phyloP scores from a whole-genome alignment of 2,113 vertebrate genomes.

The Solea senegalensis region DNA sequence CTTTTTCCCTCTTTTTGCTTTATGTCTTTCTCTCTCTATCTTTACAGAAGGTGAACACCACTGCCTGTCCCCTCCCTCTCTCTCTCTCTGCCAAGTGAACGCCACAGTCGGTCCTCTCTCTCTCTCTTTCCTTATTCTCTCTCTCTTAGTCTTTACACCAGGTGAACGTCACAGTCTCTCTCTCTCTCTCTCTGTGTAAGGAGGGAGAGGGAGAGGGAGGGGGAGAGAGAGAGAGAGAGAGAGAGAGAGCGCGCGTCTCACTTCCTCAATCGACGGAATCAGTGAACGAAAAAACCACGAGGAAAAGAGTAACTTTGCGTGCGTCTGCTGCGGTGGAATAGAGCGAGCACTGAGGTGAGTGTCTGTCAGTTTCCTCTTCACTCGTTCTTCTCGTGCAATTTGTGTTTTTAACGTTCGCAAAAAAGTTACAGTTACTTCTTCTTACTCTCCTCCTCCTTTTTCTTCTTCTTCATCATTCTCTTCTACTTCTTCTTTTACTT shows the following conservation, averaged over 20 bases:
- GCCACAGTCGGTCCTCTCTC: slow-evolving; percentile 53
- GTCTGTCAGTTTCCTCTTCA: neutral
- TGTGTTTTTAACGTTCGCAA: neutral
- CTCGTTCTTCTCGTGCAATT: neutral
- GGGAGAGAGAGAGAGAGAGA: slow-evolving; percentile 47
- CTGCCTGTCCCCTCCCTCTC: too few species aligned
- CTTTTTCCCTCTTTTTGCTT: too few species aligned
- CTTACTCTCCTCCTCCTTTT: neutral
- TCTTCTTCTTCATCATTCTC: neutral
- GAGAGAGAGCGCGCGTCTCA: slow-evolving; percentile 53
- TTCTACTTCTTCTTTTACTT: neutral
- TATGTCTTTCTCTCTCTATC: too few species aligned
- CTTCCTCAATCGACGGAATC: slow-evolving; percentile 76
- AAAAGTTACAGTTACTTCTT: neutral
- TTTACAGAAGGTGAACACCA: too few species aligned
- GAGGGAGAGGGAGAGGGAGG: slow-evolving; percentile 19
- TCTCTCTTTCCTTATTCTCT: too few species aligned
- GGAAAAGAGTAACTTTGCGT: slow-evolving; percentile 40
- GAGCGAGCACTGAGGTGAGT: slow-evolving; percentile 50
- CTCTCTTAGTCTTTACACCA: slow-evolving; percentile 8
- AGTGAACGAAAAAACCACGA: slow-evolving; percentile 53
- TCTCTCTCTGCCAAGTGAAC: slow-evolving; percentile 52
- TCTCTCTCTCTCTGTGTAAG: slow-evolving; percentile 21
- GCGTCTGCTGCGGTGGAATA: slow-evolving; percentile 3
- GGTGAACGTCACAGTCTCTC: slow-evolving; percentile 69